Evolutionary conservation across 2,888 invertebrate species (phyloP), one percentile per base, ranked within the genome.

Genomic region (Charanyca ferruginea): DNA sequence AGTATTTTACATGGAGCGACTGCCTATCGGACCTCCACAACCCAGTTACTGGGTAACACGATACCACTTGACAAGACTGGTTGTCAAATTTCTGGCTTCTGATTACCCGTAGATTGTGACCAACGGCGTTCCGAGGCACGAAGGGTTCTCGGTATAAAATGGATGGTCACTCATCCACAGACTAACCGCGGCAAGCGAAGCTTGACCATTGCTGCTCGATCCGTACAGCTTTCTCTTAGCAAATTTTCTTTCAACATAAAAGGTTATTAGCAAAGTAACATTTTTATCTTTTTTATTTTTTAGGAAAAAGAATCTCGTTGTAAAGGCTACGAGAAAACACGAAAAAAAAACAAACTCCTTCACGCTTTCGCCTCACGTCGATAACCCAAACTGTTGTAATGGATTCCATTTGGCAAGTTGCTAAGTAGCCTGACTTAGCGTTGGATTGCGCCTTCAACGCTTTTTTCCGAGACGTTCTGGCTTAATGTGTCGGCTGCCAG

Each of bases 391-490:
- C 71, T 59, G 78, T 66, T 74, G 74, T 87, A 89, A 87, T 89
- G 81, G 83, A 84, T 81, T 87, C 89, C 86, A 87, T 89, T 90
- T 89, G 87, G 85, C 86, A 84, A 77, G 66, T 70, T 66, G 77
- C 84, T 86, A 87, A 87, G 83, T 86, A 83, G 83, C 72, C 81
- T 83, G 84, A 86, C 81, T 86, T 84, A 85, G 79, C 80, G 66
- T 62, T 48, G 75, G 75, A 73, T 80, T 65, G 66, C 47, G 67
- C 65, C 71, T 73, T 64, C 66, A 65, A 63, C 60, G 71, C 63
- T 80, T 75, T 83, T 79, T 71, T 76, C 70, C 47, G 66, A 70
- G 63, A 75, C 70, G 41, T 52, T 75, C 51, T 25, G 73, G 64
- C 70, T 73, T 75, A 65, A 55, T 80, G 64, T 70, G 74, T 74